Conservation (phyloP, 1,140 invertebrate genomes). For the Trialeurodes vaporariorum region DNA sequence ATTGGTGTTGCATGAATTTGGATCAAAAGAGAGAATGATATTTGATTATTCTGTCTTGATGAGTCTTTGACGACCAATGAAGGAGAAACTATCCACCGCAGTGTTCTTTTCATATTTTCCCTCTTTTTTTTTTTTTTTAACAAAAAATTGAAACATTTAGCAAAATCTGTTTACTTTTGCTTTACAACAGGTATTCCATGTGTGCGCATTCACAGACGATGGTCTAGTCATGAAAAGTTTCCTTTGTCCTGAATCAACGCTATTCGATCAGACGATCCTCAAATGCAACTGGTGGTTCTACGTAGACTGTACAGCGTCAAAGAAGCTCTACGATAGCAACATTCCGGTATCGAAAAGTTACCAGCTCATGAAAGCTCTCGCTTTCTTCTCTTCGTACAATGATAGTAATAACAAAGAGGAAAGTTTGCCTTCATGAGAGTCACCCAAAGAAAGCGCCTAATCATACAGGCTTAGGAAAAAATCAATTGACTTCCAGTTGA, state of each 20-base stretch:
- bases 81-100: no score
- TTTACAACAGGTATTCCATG: slow-evolving; percentile 80
- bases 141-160: no score
- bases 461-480: no score
- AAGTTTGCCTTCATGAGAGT: neutral
- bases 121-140: no score
- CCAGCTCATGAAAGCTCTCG: slow-evolving; percentile 76
- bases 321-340: slow-evolving; percentile 69
- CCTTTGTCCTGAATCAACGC: slow-evolving; percentile 73
- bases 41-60: no score
- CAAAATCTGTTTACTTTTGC: slow-evolving; percentile 25
- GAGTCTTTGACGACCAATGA: no score
- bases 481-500: no score
- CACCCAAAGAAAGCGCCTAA: no score
- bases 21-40: no score
- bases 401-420: slow-evolving; percentile 31
- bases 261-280: slow-evolving; percentile 77
- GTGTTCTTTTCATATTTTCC: no score
- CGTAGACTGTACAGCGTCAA: slow-evolving; percentile 71
- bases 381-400: slow-evolving; percentile 72
- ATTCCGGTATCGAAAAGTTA: slow-evolving; percentile 83
- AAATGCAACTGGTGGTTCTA: slow-evolving; percentile 91
- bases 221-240: slow-evolving; percentile 81
- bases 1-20: no score
- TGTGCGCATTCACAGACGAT: slow-evolving; percentile 77